Evolutionary conservation across 2,113 vertebrate genomes (phyloP).

Genomic region (Notothenia rossii): DNA sequence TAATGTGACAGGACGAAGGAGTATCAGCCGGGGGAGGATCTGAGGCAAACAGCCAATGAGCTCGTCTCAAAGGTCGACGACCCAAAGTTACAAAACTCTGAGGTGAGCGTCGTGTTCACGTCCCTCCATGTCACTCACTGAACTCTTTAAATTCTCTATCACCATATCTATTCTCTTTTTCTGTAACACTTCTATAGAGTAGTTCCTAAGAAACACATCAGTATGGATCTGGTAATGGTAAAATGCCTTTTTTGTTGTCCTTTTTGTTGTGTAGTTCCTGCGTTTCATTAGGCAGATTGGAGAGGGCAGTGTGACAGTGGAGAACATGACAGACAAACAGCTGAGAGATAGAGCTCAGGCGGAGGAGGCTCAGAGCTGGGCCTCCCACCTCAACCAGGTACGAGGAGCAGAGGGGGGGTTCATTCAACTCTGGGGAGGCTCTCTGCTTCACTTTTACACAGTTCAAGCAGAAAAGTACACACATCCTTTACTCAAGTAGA

Average conservation of each 20-base stretch:
- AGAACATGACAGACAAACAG: slow-evolving; percentile 86
- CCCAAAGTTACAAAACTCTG: slow-evolving; percentile 94
- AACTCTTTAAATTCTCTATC: slow-evolving; percentile 33
- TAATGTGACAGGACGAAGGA: slow-evolving; percentile 89
- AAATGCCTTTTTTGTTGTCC: slow-evolving; percentile 67
- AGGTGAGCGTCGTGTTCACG: slow-evolving; percentile 87
- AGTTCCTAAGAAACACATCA: neutral
- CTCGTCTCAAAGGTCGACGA: slow-evolving; percentile 96
- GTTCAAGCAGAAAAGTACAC: neutral
- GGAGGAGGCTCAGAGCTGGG: slow-evolving; percentile 96
- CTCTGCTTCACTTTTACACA: slow-evolving; percentile 50
- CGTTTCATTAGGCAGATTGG: slow-evolving; percentile 99
- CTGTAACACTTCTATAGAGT: slow-evolving; percentile 22
- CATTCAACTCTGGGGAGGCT: slow-evolving; percentile 26
- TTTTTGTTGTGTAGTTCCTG: slow-evolving; percentile 94
- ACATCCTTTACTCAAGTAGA: too few species aligned
- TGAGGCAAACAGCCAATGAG: slow-evolving; percentile 92
- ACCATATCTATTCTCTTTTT: slow-evolving; percentile 49
- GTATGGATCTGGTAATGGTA: slow-evolving; percentile 57
- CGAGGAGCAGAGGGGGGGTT: slow-evolving; percentile 74
- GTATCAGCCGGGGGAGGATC: slow-evolving; percentile 92
- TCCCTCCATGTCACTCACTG: slow-evolving; percentile 11
- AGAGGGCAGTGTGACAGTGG: slow-evolving; percentile 92
- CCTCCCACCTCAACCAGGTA: slow-evolving; percentile 98
- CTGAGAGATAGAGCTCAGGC: slow-evolving; percentile 89